Evolutionary conservation across 1,140 invertebrate species (phyloP), one percentile per base, ranked within the genome.

Genomic region (Helicoverpa armigera): DNA sequence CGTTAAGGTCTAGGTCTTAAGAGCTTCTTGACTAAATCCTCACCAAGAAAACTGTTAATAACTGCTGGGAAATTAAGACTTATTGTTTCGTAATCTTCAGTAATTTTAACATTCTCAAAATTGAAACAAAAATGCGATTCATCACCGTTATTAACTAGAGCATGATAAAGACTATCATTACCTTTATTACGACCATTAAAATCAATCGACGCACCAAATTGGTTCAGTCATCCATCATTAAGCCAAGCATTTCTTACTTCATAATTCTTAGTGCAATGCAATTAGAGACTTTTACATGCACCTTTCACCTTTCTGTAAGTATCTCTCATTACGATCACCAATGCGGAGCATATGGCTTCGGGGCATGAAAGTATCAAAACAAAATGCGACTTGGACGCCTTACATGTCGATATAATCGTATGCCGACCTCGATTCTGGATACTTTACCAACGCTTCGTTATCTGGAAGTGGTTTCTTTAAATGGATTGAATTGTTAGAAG

Each of bases 351-450:
- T 58, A 72, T 78, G 72, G 74, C 83, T 83, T 69, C 54, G 18
- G 87, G 89, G 84, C 70, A 88, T 80, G 89, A 90, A 90, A 90
- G 88, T 88, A 63, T 80, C 74, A 81, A 80, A 85, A 86, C 65
- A 85, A 83, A 85, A 54, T 78, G 48, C 14, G 50, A 14, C 50
- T 31, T 79, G 35, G 54, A 79, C 14, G n/a, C 18, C 51, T 23
- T 31, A 61, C 60, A 69, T 69, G 48, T 23, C 16, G 16, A 79
- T 51, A 74, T 60, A 16, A 75, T 69, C 76, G 54, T 31, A 51
- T 48, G 35, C 16, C 67, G 69, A 10, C 51, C 70, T 61, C 14
- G 70, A 79, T 73, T 72, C 69, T 29, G 43, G 69, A 61, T 76
- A 43, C 54, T 83, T 67, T 77, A 51, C 9, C 53, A 53, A 53